Base-by-base conservation (phyloP, 1,140 invertebrate genomes). In the Drosophila lacertosa region DNA sequence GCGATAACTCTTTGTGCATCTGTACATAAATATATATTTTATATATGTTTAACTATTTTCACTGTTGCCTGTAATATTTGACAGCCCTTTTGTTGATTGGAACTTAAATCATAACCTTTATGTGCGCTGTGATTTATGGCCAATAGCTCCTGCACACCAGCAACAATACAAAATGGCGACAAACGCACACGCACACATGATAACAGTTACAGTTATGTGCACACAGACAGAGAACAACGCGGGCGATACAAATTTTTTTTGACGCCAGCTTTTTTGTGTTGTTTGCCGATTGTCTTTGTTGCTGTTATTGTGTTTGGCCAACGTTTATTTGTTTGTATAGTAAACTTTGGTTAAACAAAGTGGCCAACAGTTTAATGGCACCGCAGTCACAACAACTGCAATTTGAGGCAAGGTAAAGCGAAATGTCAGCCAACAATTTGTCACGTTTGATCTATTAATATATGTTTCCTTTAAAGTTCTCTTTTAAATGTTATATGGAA, bases 291-390 rank as follows among this genome's bases (percentile, higher is more conserved):
- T 54, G 53, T 65, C 24, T 16, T 32, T 71, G 50, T 47, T 32
- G 13, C 16, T 68, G 35, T 45, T 69, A 22, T 20, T 72, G 18
- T 37, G 51, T 35, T 65, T 79, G 80, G 66, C 80, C 80, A 75
- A 83, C 71, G 80, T 69, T 86, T 80, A 80, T 88, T 86, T 88
- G 77, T 88, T 88, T 88, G 74, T 88, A 71, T 86, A 77, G 74
- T 89, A 89, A 89, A 89, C 74, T 86, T 79, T 78, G 86, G 86
- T 89, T 86, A 82, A 89, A 89, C 82, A 89, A 89, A 89, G 86
- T 89, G 86, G 75, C 77, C 81, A 89, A 86, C 64, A 63, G 67
- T 74, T 89, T 77, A 80, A 89, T 71, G 62, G 63, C 75, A 81
- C 29, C 64, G 68, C 66, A 64, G 33, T 48, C n/a, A 51, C 33